A percentile compares a stretch with the other conserved stretches of the same genome.
Conservation (phyloP, 2,797 vertebrate species). For the Coregonus ussuriensis region DNA sequence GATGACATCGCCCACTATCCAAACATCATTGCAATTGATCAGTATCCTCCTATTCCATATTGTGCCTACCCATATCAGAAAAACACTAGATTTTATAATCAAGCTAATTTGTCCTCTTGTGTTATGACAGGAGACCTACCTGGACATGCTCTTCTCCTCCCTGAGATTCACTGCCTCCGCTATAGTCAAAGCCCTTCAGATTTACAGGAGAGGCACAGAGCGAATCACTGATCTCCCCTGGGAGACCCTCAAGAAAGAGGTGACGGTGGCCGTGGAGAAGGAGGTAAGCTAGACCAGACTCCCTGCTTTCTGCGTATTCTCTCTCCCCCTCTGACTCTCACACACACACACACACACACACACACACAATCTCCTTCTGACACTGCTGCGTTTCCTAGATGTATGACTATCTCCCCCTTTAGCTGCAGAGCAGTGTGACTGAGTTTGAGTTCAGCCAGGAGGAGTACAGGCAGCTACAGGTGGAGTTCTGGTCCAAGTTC, state of each 20-base stretch:
- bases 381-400: neutral
- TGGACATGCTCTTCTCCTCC: slow-evolving; percentile 86
- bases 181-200: slow-evolving; percentile 92
- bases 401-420: neutral
- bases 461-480: slow-evolving; percentile 90
- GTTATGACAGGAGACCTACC: slow-evolving; percentile 84
- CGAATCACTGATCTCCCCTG: slow-evolving; percentile 79
- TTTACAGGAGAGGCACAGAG: slow-evolving; percentile 85
- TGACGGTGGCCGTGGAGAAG: slow-evolving; percentile 88
- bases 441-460: slow-evolving; percentile 93
- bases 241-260: slow-evolving; percentile 89
- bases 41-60: neutral
- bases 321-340: neutral
- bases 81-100: neutral
- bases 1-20: neutral
- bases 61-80: neutral
- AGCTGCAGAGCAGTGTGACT: slow-evolving; percentile 90
- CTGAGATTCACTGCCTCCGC: slow-evolving; percentile 84
- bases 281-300: slow-evolving; percentile 75
- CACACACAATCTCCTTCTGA: neutral
- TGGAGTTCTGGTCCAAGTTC: slow-evolving; percentile 95
- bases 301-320: neutral
- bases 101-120: neutral
- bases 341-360: neutral
- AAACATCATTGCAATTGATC: neutral